Evolutionary conservation across 2,888 invertebrate genomes (phyloP).

Genomic region (Thereva unica): DNA sequence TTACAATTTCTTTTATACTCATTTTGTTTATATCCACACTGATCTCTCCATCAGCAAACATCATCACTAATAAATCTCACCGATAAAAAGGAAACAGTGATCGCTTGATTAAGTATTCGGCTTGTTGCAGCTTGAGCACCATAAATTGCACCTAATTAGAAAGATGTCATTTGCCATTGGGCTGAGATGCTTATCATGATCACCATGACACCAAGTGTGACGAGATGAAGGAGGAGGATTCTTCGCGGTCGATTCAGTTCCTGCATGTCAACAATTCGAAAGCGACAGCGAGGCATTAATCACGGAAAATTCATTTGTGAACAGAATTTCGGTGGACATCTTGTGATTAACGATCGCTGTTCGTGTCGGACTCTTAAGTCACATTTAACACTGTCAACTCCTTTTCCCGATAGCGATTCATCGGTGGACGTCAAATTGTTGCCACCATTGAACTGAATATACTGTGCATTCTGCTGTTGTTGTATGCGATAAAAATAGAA

Average conservation of each 20-base stretch:
- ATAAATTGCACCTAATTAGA: constrained; percentile 32
- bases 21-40: no score
- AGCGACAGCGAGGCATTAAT: constrained; percentile 25
- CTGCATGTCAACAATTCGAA: constrained; percentile 27
- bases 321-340: constrained; percentile 32
- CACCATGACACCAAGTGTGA: constrained; percentile 13
- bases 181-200: constrained; percentile 26
- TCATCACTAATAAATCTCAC: no score
- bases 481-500: no score
- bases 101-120: constrained; percentile 23
- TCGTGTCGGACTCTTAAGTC: constrained; percentile 31
- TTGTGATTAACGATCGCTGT: constrained; percentile 35
- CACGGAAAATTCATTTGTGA: constrained; percentile 36
- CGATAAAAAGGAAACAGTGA: constrained; percentile 5
- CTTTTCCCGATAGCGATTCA: constrained; percentile 17
- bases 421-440: background rate
- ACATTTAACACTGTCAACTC: constrained; percentile 37
- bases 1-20: no score
- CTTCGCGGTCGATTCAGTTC: constrained; percentile 4
- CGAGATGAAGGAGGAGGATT: constrained; percentile 3
- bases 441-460: no score
- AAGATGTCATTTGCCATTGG: constrained; percentile 27
- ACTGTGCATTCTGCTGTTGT: no score
- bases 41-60: no score
- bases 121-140: constrained; percentile 19